phyloP scores from a whole-genome alignment of 2,113 vertebrate genomes.

The Eira barbara region DNA sequence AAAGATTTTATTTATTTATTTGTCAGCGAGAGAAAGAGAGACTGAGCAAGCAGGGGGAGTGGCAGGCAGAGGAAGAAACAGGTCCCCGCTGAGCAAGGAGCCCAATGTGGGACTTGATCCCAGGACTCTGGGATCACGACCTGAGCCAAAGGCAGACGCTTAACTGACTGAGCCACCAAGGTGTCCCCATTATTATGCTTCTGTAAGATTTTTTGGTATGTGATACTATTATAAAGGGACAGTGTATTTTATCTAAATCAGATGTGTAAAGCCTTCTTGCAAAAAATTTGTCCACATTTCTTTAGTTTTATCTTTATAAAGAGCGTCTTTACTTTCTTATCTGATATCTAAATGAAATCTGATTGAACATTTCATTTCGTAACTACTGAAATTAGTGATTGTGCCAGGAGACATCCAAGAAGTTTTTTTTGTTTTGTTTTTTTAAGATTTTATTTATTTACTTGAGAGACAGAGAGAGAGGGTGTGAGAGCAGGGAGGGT shows the following conservation, averaged over 20 bases:
- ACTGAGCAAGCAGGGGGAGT: too few relatives aligned
- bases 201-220: background rate
- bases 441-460: too few relatives aligned
- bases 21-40: too few relatives aligned
- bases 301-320: constrained; percentile 27
- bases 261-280: background rate
- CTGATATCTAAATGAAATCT: background rate
- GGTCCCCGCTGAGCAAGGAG: too few relatives aligned
- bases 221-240: background rate
- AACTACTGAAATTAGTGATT: constrained; percentile 14
- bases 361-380: background rate
- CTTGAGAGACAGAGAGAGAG: too few relatives aligned
- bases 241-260: constrained; percentile 10
- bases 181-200: background rate
- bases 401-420: background rate
- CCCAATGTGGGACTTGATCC: too few relatives aligned
- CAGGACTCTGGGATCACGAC: too few relatives aligned
- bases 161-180: too few relatives aligned
- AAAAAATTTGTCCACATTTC: background rate
- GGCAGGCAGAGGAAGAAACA: too few relatives aligned
- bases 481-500: too few relatives aligned
- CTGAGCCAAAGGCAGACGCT: too few relatives aligned
- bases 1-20: too few relatives aligned
- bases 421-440: background rate
- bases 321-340: background rate